Evolutionary conservation across 2,888 invertebrate genomes (phyloP), one percentile per base, ranked within the genome.

Genomic region (Pollenia amentaria): DNA sequence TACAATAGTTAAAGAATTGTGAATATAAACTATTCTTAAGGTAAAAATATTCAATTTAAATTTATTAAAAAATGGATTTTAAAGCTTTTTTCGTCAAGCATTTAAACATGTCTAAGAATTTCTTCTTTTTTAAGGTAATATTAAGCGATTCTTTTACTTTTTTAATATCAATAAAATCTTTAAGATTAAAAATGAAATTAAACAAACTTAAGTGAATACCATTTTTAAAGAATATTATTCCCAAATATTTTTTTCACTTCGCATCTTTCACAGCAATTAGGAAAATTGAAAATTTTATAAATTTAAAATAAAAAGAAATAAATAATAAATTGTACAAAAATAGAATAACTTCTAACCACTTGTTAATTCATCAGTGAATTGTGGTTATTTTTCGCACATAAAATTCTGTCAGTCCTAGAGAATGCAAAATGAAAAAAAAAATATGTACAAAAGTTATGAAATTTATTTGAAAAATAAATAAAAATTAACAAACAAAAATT

Each of bases 391-490:
- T 42, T 14, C 18, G 18, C 18, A 53, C 8, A 60, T n/a, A 44
- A 65, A 77, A 60, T 67, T 64, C 40, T 55, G 57, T 78, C 65
- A 62, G 53, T 76, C 2, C 38, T 40, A 21, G 18, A 40, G 18
- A 48, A 75, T 64, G 40, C 21, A 76, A 16, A 16, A 16, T 9
- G 46, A 18, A 62, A 18, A 69, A 55, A 60, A 7, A 7, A 40
- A 42, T 48, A 1, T 21, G 38, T 8, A 29, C 21, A 70, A 75
- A 69, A 69, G 75, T 83, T 83, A 38, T 72, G 53, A 83, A 77
- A 42, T 81, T 70, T 75, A 62, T 76, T 55, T 62, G 44, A 51
- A 82, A 82, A 55, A 67, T 70, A 84, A 72, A 72, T 77, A 84
- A 65, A 84, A 73, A 73, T 78, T 72, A 65, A 65, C 18, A 53